These are phyloP conservation scores for Lophius americanus DNA, from an alignment of 2,797 vertebrate species.

Conservation along the genomic window DNA sequence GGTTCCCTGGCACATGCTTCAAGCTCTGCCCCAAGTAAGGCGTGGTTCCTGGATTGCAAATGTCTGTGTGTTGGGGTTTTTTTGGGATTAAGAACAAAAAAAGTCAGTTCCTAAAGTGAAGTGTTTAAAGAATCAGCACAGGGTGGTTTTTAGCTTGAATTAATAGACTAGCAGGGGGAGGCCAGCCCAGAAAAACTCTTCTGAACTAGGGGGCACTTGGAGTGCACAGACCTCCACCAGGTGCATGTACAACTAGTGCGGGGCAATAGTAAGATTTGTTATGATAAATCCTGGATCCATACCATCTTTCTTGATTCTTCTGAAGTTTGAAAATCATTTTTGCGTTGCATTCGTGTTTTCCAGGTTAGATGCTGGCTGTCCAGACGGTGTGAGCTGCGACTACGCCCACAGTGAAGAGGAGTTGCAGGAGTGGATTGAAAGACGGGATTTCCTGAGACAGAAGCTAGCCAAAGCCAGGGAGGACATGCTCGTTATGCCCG, in stretches of 20 bases:
- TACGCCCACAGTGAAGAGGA: constrained; percentile 91
- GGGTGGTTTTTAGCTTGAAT: too few species aligned
- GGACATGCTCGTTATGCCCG: constrained; percentile 91
- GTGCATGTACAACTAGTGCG: too few species aligned
- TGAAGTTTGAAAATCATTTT: too few species aligned
- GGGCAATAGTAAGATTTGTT: too few species aligned
- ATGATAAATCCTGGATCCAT: too few species aligned
- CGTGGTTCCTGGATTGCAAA: rapidly evolving
- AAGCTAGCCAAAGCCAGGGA: constrained; percentile 91
- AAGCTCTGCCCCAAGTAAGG: constrained; percentile 89
- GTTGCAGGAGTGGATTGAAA: constrained; percentile 91
- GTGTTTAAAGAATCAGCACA: too few species aligned
- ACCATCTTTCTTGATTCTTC: too few species aligned
- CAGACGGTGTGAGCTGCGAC: constrained; percentile 89
- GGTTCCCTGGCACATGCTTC: constrained; percentile 91
- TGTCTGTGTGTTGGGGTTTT: not conserved
- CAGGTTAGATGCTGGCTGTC: constrained; percentile 79
- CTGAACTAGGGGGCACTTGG: too few species aligned
- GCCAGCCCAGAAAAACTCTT: too few species aligned
- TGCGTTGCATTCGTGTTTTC: constrained; percentile 17
- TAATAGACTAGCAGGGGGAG: too few species aligned
- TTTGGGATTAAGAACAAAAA: not conserved
- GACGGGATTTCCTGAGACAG: constrained; percentile 88
- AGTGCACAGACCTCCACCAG: too few species aligned
- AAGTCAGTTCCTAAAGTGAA: not conserved